phyloP scores from a whole-genome alignment of 1,140 invertebrate genomes.

The Brachionus sp. region DNA sequence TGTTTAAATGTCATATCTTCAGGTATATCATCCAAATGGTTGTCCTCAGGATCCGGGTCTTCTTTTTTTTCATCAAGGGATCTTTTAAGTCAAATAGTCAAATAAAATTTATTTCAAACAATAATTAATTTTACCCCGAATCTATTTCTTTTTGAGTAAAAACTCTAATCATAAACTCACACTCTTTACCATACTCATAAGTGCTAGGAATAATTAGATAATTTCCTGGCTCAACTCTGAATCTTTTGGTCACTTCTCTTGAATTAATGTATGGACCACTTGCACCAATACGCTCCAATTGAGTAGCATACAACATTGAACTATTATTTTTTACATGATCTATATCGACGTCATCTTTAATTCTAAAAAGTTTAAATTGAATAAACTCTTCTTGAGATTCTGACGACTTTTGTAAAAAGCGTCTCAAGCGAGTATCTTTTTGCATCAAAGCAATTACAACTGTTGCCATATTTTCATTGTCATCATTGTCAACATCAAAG shows the following conservation, averaged over 20 bases:
- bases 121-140: background rate
- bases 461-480: slow-evolving; percentile 21
- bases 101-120: background rate
- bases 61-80: slow-evolving; percentile 20
- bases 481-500: background rate
- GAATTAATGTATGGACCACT: slow-evolving; percentile 56
- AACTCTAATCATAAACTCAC: slow-evolving; percentile 65
- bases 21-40: slow-evolving; percentile 24
- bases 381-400: slow-evolving; percentile 45
- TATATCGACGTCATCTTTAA: background rate
- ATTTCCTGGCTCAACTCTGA: slow-evolving; percentile 60
- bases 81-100: background rate
- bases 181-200: slow-evolving; percentile 63
- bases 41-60: background rate
- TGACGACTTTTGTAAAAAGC: background rate
- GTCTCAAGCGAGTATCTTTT: slow-evolving; percentile 37
- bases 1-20: slow-evolving; percentile 40
- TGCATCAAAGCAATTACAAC: slow-evolving; percentile 43
- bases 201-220: slow-evolving; percentile 68
- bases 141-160: slow-evolving; percentile 57
- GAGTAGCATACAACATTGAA: slow-evolving; percentile 27
- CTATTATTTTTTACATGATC: background rate
- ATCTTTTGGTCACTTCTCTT: slow-evolving; percentile 55
- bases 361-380: slow-evolving; percentile 41
- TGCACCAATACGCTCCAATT: slow-evolving; percentile 48